phyloP scores from a whole-genome alignment of 2,888 invertebrate species.

The Drosophila neotestacea region DNA sequence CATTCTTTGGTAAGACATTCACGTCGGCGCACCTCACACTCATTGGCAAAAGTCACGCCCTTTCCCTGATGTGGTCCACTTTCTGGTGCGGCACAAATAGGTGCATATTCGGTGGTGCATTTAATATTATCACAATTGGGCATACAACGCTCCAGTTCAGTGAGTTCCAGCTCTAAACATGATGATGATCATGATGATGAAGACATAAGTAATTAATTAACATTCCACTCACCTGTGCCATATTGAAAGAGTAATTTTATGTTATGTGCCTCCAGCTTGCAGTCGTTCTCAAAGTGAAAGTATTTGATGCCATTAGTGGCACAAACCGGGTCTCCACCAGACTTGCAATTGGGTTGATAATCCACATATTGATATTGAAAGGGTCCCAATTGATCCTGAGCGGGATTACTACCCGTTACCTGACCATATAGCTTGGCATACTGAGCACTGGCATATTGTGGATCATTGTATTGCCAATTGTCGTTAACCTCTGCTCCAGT shows the following conservation, averaged over 20 bases:
- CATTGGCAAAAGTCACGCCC: slow-evolving; percentile 55
- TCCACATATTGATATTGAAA: slow-evolving; percentile 66
- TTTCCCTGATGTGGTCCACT: background rate
- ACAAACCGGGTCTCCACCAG: slow-evolving; percentile 61
- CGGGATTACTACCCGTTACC: background rate
- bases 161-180: slow-evolving; percentile 52
- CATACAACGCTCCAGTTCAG: slow-evolving; percentile 55
- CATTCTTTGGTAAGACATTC: slow-evolving; percentile 58
- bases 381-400: slow-evolving; percentile 15
- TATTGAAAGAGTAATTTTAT: slow-evolving; percentile 62
- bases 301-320: slow-evolving; percentile 56
- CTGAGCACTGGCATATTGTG: slow-evolving; percentile 32
- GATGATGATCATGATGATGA: background rate
- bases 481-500: background rate
- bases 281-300: slow-evolving; percentile 63
- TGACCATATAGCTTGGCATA: slow-evolving; percentile 50
- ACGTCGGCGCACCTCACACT: slow-evolving; percentile 55
- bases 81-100: slow-evolving; percentile 53
- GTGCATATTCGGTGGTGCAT: slow-evolving; percentile 41
- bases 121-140: slow-evolving; percentile 50
- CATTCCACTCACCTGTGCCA: slow-evolving; percentile 51
- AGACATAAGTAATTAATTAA: too few relatives aligned
- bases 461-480: slow-evolving; percentile 43
- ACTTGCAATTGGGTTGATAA: slow-evolving; percentile 54
- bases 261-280: slow-evolving; percentile 63